Conservation (phyloP, 23 tunicate species). For the Oikopleura dioica region DNA sequence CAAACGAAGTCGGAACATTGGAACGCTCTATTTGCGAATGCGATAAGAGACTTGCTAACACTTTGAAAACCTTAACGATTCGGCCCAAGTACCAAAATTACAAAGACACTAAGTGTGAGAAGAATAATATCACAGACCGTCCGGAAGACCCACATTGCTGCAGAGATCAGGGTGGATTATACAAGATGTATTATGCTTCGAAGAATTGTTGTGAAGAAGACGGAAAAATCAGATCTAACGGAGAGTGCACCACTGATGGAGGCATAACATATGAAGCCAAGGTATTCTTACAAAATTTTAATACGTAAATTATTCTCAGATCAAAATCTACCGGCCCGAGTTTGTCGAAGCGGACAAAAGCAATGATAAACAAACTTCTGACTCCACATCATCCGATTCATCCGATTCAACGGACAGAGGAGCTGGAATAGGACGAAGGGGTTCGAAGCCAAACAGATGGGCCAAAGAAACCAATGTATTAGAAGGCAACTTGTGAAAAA, state of each 20-base stretch:
- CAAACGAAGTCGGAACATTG: neutral
- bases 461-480: neutral
- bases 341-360: neutral
- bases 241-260: neutral
- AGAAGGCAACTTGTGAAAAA: neutral
- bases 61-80: no score
- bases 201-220: neutral
- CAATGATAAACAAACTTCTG: neutral
- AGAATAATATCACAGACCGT: neutral
- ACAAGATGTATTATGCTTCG: neutral
- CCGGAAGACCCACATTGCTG: neutral
- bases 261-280: neutral
- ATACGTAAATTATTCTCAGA: no score
- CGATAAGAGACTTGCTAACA: neutral
- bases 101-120: neutral
- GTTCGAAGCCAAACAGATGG: neutral
- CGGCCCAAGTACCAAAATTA: conserved; percentile 8
- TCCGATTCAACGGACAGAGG: neutral
- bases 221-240: neutral
- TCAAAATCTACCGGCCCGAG: neutral
- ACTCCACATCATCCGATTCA: neutral
- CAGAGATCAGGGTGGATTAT: neutral
- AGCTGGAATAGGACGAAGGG: neutral
- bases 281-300: no score
- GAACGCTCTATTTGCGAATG: conserved; percentile 6